Percentiles rank a stretch among this genome's conserved stretches.
phyloP scores from a whole-genome alignment of 2,797 vertebrate species.

The Antrozous pallidus region DNA sequence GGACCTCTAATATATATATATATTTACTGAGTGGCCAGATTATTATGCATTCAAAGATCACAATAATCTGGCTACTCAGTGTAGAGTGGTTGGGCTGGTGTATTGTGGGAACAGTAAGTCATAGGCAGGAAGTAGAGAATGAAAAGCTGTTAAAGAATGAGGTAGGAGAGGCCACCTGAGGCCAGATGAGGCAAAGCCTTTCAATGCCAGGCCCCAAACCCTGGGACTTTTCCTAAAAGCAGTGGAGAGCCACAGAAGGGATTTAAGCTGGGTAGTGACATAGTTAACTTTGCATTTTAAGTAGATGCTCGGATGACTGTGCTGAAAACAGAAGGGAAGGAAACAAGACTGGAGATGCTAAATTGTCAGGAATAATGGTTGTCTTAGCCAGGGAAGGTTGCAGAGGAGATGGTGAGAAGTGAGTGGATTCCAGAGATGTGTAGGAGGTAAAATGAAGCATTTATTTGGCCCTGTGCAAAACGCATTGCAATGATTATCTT shows the following conservation, averaged over 20 bases:
- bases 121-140: background rate
- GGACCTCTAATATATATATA: background rate
- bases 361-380: conserved; percentile 64
- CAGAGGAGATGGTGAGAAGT: conserved; percentile 54
- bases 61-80: too few species aligned
- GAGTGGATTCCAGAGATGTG: conserved; percentile 48
- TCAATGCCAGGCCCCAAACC: conserved; percentile 13
- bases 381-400: conserved; percentile 57
- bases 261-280: conserved; percentile 55
- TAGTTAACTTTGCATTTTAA: conserved; percentile 69
- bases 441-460: conserved; percentile 56
- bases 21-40: too few species aligned
- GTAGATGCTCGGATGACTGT: conserved; percentile 55
- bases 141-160: background rate
- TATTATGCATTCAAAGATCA: too few species aligned
- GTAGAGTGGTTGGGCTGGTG: background rate
- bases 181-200: background rate
- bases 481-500: conserved; percentile 43
- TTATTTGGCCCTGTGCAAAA: conserved; percentile 6
- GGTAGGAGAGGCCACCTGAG: background rate
- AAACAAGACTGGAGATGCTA: conserved; percentile 59
- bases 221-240: conserved; percentile 8
- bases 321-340: conserved; percentile 64
- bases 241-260: background rate
- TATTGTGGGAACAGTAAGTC: background rate